Percentiles rank a stretch among this genome's conserved stretches.
Conservation (phyloP, 2,888 invertebrate genomes). For the Zygaena filipendulae region DNA sequence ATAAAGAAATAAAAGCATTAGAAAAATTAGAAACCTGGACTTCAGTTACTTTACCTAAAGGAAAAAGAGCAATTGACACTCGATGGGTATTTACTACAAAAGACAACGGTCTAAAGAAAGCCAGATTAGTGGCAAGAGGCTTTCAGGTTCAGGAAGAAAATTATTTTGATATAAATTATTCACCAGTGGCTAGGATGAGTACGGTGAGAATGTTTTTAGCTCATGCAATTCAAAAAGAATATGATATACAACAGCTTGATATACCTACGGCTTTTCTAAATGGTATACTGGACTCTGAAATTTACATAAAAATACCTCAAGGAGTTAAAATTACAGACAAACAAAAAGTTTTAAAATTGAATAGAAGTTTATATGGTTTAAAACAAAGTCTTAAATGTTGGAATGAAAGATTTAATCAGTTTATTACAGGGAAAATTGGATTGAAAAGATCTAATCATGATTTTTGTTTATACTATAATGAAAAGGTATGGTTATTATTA, state of each 20-base stretch:
- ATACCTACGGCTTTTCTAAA: slow-evolving; percentile 3
- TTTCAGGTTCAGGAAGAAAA: slow-evolving; percentile 4
- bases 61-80: slow-evolving; percentile 13
- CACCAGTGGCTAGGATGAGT: slow-evolving; percentile 13
- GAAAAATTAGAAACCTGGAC: too few species aligned
- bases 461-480: slow-evolving; percentile 12
- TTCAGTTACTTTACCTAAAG: slow-evolving; percentile 6
- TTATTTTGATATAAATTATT: slow-evolving; percentile 7
- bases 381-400: slow-evolving; percentile 14
- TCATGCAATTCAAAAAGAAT: slow-evolving; percentile 9
- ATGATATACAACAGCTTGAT: not conserved
- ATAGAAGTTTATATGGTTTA: slow-evolving; percentile 14
- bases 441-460: too few species aligned
- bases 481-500: slow-evolving; percentile 12
- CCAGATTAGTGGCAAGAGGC: slow-evolving; percentile 15
- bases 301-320: slow-evolving; percentile 11
- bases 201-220: slow-evolving; percentile 8
- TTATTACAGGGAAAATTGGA: too few species aligned
- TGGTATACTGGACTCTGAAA: slow-evolving; percentile 6
- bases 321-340: slow-evolving; percentile 5
- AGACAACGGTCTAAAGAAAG: slow-evolving; percentile 15
- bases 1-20: too few species aligned
- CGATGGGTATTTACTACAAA: slow-evolving; percentile 18
- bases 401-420: slow-evolving; percentile 14
- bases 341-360: slow-evolving; percentile 10